Conservation (phyloP, 2,113 vertebrate genomes). For the Choloepus hoffmanni region DNA sequence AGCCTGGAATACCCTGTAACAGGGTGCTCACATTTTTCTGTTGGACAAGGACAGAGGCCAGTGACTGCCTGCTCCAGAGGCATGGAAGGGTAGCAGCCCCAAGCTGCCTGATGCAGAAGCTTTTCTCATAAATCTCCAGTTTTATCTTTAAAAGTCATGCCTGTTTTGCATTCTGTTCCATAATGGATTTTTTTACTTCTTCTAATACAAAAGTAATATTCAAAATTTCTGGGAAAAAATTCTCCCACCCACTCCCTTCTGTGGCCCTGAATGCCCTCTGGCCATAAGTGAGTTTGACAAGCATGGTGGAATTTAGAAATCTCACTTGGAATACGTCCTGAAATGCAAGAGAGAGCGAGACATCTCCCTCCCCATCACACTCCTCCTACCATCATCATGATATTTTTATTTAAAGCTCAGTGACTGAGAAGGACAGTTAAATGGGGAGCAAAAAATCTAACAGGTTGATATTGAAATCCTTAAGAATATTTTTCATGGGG, state of each 20-base stretch:
- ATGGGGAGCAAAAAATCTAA: no score
- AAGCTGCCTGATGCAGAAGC: background rate
- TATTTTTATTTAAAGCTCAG: background rate
- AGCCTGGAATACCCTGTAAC: background rate
- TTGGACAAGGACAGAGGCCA: background rate
- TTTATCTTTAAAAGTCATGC: slow-evolving; percentile 3
- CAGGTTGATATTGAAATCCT: background rate
- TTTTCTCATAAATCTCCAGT: background rate
- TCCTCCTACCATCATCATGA: rapidly evolving
- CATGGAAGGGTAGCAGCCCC: background rate
- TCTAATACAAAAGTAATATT: background rate
- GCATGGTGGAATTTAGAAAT: background rate
- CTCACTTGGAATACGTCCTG: background rate
- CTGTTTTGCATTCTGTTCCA: background rate
- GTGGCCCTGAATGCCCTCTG: background rate
- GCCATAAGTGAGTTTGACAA: background rate
- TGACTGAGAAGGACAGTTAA: background rate
- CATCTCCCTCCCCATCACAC: background rate
- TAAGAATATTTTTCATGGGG: background rate
- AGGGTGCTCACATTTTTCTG: background rate
- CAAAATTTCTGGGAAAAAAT: background rate
- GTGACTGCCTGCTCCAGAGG: background rate
- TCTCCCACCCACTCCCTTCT: background rate
- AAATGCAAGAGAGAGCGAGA: background rate
- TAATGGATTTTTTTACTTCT: background rate